These are phyloP conservation scores for Corythaeola cristata DNA, from an alignment of 2,113 vertebrate genomes.

Conservation along the genomic window DNA sequence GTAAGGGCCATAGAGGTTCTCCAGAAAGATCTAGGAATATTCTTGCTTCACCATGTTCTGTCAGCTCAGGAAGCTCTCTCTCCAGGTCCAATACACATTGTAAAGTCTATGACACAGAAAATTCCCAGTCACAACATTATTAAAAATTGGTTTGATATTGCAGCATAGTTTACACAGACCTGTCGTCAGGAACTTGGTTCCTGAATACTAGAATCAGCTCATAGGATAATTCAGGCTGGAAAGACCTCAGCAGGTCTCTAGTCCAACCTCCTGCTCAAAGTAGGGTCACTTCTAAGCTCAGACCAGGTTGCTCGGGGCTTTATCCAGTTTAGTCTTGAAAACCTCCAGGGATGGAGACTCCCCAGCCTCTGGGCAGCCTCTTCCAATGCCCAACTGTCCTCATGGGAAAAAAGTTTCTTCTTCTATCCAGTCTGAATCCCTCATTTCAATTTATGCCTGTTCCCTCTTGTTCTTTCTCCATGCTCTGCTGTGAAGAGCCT, in stretches of 20 bases:
- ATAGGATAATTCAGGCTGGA: neutral
- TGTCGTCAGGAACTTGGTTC: neutral
- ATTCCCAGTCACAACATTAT: neutral
- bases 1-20: neutral
- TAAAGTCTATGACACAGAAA: neutral
- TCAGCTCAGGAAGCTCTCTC: neutral
- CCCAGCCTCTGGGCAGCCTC: neutral
- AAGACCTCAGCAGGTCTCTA: neutral
- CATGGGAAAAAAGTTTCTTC: neutral
- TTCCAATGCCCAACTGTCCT: neutral
- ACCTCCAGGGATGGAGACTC: neutral
- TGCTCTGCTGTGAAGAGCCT: neutral
- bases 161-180: neutral
- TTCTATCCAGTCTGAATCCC: neutral
- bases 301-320: neutral
- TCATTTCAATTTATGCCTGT: neutral
- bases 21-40: neutral
- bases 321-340: neutral
- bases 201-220: neutral
- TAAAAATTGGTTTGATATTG: neutral
- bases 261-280: neutral
- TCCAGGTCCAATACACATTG: neutral
- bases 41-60: neutral
- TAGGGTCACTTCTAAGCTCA: neutral
- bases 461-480: neutral